Evolutionary conservation across 2,113 vertebrate genomes (phyloP).

Genomic region (Lepus timidus): DNA sequence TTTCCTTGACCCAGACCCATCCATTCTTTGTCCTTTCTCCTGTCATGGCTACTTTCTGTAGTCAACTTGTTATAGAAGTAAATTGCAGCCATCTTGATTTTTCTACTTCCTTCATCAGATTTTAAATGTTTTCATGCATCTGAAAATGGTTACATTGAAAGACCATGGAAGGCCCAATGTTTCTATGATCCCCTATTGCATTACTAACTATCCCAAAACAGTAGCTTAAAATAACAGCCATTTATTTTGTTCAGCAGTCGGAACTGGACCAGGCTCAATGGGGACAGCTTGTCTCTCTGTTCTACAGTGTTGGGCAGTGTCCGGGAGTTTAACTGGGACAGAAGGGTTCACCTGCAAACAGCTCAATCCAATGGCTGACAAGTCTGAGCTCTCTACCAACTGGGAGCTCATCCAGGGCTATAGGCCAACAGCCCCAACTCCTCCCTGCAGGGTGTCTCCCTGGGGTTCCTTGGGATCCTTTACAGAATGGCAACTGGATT

Average conservation of each 20-base stretch:
- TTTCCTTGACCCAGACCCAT: background rate
- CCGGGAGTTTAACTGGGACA: background rate
- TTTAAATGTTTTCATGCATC: background rate
- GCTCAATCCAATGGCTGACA: background rate
- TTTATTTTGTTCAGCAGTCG: background rate
- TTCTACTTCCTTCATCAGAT: background rate
- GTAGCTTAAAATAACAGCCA: background rate
- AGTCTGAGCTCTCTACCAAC: too few relatives aligned
- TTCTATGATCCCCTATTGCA: background rate
- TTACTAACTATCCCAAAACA: background rate
- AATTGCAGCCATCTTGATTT: background rate
- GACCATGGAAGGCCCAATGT: background rate
- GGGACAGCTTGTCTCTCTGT: background rate
- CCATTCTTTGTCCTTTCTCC: background rate
- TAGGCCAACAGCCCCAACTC: background rate
- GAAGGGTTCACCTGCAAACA: background rate
- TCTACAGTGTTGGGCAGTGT: too few relatives aligned
- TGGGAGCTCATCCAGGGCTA: too few relatives aligned
- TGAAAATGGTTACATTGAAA: background rate
- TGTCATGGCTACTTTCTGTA: background rate
- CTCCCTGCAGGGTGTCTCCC: background rate
- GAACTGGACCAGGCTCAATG: background rate
- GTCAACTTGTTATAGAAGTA: background rate
- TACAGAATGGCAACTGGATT: background rate
- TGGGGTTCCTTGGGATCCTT: background rate